Conservation (phyloP, 2,113 vertebrate genomes). For the Cryptomyrus ogoouensis region DNA sequence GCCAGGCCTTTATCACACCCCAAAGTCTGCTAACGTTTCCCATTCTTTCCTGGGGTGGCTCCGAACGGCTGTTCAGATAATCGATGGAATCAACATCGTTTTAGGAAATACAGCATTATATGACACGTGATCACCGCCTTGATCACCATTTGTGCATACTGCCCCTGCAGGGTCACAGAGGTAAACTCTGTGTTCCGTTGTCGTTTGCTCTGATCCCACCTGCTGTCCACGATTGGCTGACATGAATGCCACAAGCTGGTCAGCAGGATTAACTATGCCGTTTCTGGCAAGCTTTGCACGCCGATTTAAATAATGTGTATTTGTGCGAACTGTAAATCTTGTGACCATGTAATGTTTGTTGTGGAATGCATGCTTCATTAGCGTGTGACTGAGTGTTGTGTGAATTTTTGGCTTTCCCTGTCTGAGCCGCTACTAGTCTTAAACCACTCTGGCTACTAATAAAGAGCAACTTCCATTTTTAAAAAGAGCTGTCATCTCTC, state of each 20-base stretch:
- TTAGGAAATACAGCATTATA: not conserved
- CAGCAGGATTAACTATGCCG: not conserved
- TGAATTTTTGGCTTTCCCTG: not conserved
- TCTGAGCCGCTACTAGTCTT: not conserved
- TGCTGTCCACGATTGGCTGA: not conserved
- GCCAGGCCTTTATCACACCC: not conserved
- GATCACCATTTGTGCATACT: not conserved
- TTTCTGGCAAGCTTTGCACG: not conserved
- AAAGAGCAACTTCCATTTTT: not conserved
- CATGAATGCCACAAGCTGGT: not conserved
- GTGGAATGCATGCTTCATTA: too few relatives aligned
- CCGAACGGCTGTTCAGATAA: too few relatives aligned
- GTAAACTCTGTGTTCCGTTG: too few relatives aligned
- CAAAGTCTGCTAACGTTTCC: not conserved
- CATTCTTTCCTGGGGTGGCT: too few relatives aligned
- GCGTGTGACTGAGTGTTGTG: not conserved
- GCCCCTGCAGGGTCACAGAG: not conserved
- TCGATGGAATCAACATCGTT: not conserved
- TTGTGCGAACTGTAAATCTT: not conserved
- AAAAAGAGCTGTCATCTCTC: not conserved
- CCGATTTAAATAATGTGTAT: not conserved
- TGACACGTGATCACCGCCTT: not conserved
- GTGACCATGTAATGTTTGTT: not conserved
- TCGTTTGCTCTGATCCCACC: not conserved
- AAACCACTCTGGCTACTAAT: not conserved